phyloP scores from a whole-genome alignment of 1,140 invertebrate genomes.

The Pseudomyrmex sp. region DNA sequence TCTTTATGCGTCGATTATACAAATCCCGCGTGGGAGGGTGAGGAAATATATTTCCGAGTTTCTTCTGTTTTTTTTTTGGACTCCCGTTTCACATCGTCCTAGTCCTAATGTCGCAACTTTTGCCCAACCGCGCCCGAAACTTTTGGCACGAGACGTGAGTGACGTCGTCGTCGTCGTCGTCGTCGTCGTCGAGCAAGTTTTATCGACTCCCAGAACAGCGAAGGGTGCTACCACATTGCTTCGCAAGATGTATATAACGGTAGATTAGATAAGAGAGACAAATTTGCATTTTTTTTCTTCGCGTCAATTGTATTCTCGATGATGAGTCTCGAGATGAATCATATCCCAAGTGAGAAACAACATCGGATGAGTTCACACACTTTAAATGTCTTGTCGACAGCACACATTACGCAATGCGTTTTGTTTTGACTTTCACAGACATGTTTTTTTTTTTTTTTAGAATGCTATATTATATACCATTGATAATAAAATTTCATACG shows the following conservation, averaged over 20 bases:
- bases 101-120: constrained; percentile 44
- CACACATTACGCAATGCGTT: constrained; percentile 14
- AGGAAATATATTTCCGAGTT: constrained; percentile 26
- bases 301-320: constrained; percentile 33
- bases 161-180: constrained; percentile 34
- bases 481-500: neutral
- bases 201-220: constrained; percentile 46
- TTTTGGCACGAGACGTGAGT: constrained; percentile 34
- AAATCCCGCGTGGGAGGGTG: constrained; percentile 14
- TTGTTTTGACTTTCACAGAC: neutral
- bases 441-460: no score
- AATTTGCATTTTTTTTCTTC: constrained; percentile 29
- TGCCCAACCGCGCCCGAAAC: constrained; percentile 25
- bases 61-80: neutral
- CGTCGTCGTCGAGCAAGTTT: constrained; percentile 43
- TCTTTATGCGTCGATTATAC: constrained; percentile 55
- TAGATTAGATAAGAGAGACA: constrained; percentile 50
- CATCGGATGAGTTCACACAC: constrained; percentile 20
- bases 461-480: neutral
- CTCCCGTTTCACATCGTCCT: constrained; percentile 4
- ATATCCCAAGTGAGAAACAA: constrained; percentile 18
- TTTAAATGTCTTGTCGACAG: constrained; percentile 6
- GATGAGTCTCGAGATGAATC: constrained; percentile 35
- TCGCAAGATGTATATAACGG: constrained; percentile 16
- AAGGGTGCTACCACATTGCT: constrained; percentile 7